Conservation (phyloP, 1,140 invertebrate genomes). For the Calycopis cecrops region DNA sequence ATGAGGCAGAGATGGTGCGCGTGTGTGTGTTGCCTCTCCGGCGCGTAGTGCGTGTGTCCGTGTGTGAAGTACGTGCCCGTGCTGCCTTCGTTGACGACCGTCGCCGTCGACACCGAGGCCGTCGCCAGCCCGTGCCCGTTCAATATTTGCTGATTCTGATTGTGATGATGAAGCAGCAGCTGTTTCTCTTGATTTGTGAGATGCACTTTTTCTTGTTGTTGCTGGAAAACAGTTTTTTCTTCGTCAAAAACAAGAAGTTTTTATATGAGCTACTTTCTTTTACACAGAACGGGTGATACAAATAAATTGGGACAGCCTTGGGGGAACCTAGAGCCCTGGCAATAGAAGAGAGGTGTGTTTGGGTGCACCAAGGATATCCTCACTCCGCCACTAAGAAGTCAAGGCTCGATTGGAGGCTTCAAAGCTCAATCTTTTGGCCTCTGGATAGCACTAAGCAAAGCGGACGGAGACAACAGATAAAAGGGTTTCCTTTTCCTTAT, state of each 20-base stretch:
- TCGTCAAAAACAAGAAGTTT: constrained; percentile 12
- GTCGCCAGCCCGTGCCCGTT: constrained; percentile 66
- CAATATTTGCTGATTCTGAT: constrained; percentile 70
- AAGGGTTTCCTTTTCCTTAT: no score
- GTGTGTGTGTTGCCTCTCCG: constrained; percentile 64
- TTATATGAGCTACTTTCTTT: no score
- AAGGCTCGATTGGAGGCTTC: no score
- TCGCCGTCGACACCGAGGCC: constrained; percentile 59
- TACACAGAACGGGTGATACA: no score
- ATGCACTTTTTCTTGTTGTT: constrained; percentile 68
- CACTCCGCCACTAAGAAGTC: no score
- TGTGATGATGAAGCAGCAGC: constrained; percentile 73
- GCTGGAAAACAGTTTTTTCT: constrained; percentile 21
- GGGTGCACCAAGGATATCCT: no score
- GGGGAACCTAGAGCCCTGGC: no score
- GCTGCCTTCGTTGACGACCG: constrained; percentile 58
- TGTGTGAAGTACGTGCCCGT: constrained; percentile 56
- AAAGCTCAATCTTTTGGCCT: no score
- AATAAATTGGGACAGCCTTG: no score
- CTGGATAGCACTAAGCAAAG: no score
- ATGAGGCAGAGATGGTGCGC: constrained; percentile 78
- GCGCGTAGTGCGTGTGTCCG: constrained; percentile 69
- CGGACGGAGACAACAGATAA: no score
- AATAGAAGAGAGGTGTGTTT: no score
- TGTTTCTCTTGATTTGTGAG: constrained; percentile 71